Conservation (phyloP, 2,888 invertebrate genomes). For the Ecdyonurus torrentis region DNA sequence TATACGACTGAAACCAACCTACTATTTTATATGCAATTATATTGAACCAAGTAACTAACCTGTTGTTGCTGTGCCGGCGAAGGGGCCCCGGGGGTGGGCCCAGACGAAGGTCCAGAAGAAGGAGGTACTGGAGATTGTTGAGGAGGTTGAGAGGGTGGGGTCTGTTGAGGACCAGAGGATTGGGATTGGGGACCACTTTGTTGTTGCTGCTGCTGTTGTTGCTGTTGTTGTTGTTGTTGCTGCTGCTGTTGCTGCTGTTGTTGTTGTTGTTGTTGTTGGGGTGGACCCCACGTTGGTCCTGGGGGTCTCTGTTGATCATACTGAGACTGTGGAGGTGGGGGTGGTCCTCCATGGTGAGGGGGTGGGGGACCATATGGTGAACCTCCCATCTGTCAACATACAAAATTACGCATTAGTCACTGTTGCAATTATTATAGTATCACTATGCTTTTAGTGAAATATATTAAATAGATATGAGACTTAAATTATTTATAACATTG, state of each 20-base stretch:
- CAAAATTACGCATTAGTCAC: not conserved
- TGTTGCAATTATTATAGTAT: too few species aligned
- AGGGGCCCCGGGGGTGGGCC: not conserved
- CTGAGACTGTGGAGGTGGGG: constrained; percentile 21
- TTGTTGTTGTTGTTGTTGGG: constrained; percentile 32
- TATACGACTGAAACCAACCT: too few species aligned
- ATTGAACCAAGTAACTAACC: not conserved
- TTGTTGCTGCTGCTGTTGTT: constrained; percentile 33
- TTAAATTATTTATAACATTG: too few species aligned
- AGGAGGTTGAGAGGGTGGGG: constrained; percentile 31
- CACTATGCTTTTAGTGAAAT: too few species aligned
- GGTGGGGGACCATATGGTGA: constrained; percentile 24
- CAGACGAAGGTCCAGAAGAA: not conserved
- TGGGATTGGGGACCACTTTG: not conserved
- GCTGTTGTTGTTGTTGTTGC: constrained; percentile 30
- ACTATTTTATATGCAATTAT: not conserved
- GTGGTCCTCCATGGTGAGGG: constrained; percentile 24
- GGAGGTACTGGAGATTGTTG: not conserved
- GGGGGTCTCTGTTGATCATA: constrained; percentile 28
- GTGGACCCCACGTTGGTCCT: constrained; percentile 31
- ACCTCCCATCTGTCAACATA: constrained; percentile 15
- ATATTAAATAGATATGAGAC: too few species aligned
- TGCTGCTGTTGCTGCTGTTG: constrained; percentile 31
- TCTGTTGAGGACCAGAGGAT: constrained; percentile 16
- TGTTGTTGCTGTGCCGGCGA: constrained; percentile 22